Conservation (phyloP, 1,140 invertebrate genomes). For the Batillaria attramentaria region DNA sequence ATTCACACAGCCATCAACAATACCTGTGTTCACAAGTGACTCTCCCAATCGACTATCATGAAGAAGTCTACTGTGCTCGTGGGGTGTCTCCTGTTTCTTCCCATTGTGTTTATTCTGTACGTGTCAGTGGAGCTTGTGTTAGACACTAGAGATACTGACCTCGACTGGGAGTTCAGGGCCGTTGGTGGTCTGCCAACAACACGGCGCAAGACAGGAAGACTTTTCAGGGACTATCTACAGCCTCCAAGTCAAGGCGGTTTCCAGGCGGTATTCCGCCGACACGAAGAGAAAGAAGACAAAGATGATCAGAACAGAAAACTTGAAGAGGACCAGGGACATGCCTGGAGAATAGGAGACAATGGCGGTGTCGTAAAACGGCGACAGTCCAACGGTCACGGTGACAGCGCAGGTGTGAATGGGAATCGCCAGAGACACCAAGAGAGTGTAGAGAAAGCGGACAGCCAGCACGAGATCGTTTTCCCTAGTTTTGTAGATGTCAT, state of each 20-base stretch:
- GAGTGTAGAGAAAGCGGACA: not conserved
- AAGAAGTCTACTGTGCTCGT: not conserved
- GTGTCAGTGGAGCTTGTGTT: not conserved
- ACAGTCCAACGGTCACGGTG: not conserved
- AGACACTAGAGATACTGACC: not conserved
- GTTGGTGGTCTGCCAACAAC: no score
- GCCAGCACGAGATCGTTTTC: not conserved
- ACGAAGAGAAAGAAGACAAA: not conserved
- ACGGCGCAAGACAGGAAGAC: no score
- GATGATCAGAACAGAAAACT: not conserved
- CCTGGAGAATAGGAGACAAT: not conserved
- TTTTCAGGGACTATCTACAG: no score
- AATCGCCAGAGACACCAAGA: not conserved
- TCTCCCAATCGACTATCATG: not conserved
- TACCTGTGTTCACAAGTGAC: not conserved
- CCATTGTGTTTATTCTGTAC: not conserved
- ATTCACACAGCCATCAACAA: not conserved
- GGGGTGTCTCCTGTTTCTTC: not conserved
- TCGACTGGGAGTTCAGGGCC: not conserved
- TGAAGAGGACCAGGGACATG: not conserved
- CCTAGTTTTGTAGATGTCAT: not conserved
- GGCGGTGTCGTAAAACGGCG: not conserved
- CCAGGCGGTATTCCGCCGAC: not conserved
- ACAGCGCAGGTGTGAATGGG: not conserved
- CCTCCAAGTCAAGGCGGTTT: not conserved